Evolutionary conservation across 2,888 invertebrate species (phyloP), one percentile per base, ranked within the genome.

Genomic region (Nomada goodeniana): DNA sequence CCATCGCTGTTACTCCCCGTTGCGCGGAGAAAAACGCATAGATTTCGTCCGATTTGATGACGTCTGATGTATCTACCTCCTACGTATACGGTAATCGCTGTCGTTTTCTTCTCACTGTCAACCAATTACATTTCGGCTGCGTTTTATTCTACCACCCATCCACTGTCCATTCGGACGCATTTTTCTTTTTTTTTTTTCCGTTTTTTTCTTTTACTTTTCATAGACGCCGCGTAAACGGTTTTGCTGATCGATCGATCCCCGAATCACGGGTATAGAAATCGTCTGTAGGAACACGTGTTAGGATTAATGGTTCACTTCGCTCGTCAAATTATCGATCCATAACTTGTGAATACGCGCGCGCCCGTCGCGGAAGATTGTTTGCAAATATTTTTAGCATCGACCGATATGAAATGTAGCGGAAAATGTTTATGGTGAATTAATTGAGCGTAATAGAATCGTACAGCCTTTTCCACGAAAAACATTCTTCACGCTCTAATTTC

Each of bases 381-480:
- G 60, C 23, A 44, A 65, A 60, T 82, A 82, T 83, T 73, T 82
- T 73, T 72, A 72, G 65, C 47, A 7, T 55, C 71, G 64, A 11
- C 47, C 23, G 50, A 61, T 64, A 72, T 42, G 15, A 76, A 81
- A 53, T 52, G 73, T 59, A 20, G 79, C 50, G 83, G 84, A 83
- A 88, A 88, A 82, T 88, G 79, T 86, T 83, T 80, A 80, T 76
- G 57, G 82, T 42, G 65, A 65, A 29, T 65, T 74, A 70, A 63
- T 59, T 78, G 67, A 76, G 50, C 83, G 76, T 86, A 53, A 84
- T 64, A 73, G 83, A 80, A 63, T 69, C 57, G 55, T 64, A 65
- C 60, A 53, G 67, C 74, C 76, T 84, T 78, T 76, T 76, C 69
- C 76, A 81, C 82, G 85, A 84, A 77, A 47, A 78, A 82, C 69